These are phyloP conservation scores for Mohoua ochrocephala DNA, from an alignment of 2,113 vertebrate genomes.

Conservation along the genomic window DNA sequence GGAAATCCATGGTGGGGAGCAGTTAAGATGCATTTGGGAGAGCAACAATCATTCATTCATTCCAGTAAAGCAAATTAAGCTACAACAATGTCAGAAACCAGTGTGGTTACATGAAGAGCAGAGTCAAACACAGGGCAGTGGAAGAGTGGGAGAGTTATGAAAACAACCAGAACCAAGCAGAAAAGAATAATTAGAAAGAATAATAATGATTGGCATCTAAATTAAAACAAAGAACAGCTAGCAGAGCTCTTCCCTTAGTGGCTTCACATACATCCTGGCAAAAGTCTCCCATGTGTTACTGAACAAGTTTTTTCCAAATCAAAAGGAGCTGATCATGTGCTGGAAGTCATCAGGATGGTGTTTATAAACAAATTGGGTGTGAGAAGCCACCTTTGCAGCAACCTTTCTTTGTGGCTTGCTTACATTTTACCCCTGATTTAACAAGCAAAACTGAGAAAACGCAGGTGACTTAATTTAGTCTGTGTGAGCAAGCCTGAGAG, in stretches of 20 bases:
- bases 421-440: not conserved
- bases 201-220: not conserved
- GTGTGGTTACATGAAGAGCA: not conserved
- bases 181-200: constrained; percentile 1
- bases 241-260: not conserved
- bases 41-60: constrained; percentile 47
- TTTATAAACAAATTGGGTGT: not conserved
- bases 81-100: constrained; percentile 37
- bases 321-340: not conserved
- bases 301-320: not conserved
- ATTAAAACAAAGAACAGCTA: not conserved
- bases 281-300: not conserved
- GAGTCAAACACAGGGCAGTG: not conserved
- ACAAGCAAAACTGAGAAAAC: not conserved
- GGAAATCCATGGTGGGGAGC: constrained; percentile 33
- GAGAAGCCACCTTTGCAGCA: not conserved
- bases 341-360: not conserved
- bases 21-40: constrained; percentile 34
- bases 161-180: not conserved
- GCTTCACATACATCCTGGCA: fast-evolving
- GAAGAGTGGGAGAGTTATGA: constrained; percentile 14
- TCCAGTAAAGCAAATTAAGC: constrained; percentile 40
- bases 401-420: not conserved
- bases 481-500: not conserved
- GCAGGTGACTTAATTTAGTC: not conserved